A percentile compares a stretch with the other conserved stretches of the same genome.
Evolutionary conservation across 1,140 invertebrate species (phyloP).

Genomic region (Drosophila orena): DNA sequence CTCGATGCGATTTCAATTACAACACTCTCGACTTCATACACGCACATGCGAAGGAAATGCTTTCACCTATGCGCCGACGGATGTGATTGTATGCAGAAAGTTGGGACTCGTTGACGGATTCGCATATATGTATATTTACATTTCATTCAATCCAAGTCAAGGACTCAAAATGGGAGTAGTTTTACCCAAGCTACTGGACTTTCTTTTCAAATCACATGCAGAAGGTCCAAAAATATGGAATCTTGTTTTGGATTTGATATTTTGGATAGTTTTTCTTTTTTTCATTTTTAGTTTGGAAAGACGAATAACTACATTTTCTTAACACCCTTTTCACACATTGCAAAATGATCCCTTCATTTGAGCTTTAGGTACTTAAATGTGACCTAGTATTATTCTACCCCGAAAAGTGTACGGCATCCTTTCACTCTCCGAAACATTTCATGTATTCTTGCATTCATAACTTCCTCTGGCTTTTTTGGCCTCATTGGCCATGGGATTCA

Average conservation of each 20-base stretch:
- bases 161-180: not conserved
- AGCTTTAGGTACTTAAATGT: too few relatives aligned
- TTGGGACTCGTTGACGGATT: slow-evolving; percentile 38
- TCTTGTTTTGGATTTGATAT: too few relatives aligned
- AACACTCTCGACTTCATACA: slow-evolving; percentile 34
- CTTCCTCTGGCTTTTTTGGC: not conserved
- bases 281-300: too few relatives aligned
- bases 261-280: too few relatives aligned
- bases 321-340: too few relatives aligned
- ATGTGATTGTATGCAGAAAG: slow-evolving; percentile 18
- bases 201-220: too few relatives aligned
- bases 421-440: not conserved
- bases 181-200: too few relatives aligned
- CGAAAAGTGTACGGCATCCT: not conserved
- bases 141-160: slow-evolving; percentile 24
- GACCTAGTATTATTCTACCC: too few relatives aligned
- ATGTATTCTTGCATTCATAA: too few relatives aligned
- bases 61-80: slow-evolving; percentile 12
- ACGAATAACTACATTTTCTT: too few relatives aligned
- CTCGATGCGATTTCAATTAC: slow-evolving; percentile 82
- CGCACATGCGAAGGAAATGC: slow-evolving; percentile 22
- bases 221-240: too few relatives aligned
- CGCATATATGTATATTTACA: slow-evolving; percentile 53
- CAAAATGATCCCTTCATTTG: too few relatives aligned
- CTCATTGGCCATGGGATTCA: slow-evolving; percentile 16